Base-by-base conservation (phyloP, 2,113 vertebrate genomes). In the Psephotus haematonotus region DNA sequence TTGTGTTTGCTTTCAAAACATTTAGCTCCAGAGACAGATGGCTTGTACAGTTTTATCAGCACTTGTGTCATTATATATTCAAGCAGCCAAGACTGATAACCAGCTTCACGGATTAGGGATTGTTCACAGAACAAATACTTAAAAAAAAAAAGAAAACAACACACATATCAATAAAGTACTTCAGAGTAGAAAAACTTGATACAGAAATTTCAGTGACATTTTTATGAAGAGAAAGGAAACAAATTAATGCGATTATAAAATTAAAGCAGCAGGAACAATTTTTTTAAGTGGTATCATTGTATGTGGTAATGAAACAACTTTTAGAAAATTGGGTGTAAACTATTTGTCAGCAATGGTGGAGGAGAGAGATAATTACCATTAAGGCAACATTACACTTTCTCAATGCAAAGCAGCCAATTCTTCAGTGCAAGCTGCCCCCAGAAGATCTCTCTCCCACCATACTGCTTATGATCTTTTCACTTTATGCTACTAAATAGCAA, bases 21-120 rank as follows among this genome's bases (percentile, higher is more conserved):
- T 96, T 96, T 96, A 97, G 95, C 96, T 96, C 49, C 82, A 95
- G 79, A 96, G 94, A 95, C 95, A 97, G 97, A 97, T 98, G 96
- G 95, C 84, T 97, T 93, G 76, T 95, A 82, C 39, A 63, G 49
- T 94, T 97, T 97, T 95, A 94, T 96, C 88, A 95, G 91, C 93
- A 82, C 52, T 95, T 85, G 57, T 80, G 69, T 97, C 86, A 95
- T 98, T 95, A 93, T 83, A 93, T 92, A 98, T 96, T 97, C 77
- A 97, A 95, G 95, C 87, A 97, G 57, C 68, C 75, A 97, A 92
- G 86, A 91, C 91, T 63, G 84, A 95, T 97, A 97, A 96, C 75
- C 77, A 96, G 86, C 62, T 43, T 55, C 69, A 75, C 39, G 55
- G 71, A 92, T 74, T 94, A 91, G 16, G 20, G 65, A 90, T 89